These are phyloP conservation scores for Lucinisca nassula DNA, from an alignment of 2,888 invertebrate species.

Conservation along the genomic window DNA sequence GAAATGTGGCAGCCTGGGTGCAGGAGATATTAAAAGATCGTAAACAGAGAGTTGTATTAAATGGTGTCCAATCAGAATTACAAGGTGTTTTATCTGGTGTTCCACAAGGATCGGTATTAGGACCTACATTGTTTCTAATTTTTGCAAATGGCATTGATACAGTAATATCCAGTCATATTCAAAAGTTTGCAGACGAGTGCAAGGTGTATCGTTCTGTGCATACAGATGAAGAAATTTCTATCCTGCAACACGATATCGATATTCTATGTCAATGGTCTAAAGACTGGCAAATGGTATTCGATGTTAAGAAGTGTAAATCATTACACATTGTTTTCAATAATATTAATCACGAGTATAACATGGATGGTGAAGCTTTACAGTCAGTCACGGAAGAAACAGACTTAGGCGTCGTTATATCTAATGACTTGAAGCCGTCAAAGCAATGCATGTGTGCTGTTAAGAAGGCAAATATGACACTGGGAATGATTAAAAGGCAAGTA, in stretches of 20 bases:
- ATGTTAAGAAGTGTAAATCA: background rate
- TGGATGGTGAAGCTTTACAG: background rate
- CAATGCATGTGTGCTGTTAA: conserved; percentile 15
- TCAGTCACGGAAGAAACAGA: background rate
- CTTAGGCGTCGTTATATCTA: background rate
- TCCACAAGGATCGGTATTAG: conserved; percentile 11
- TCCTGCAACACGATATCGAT: background rate
- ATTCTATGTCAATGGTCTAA: conserved; percentile 15
- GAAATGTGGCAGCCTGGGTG: background rate
- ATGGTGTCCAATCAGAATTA: background rate
- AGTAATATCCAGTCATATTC: background rate
- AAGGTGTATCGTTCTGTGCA: background rate
- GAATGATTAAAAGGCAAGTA: conserved; percentile 23
- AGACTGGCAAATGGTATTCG: conserved; percentile 19
- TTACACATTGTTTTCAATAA: background rate
- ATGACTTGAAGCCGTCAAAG: conserved; percentile 6
- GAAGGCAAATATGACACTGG: conserved; percentile 23
- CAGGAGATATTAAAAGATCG: background rate
- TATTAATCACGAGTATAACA: background rate
- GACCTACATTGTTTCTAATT: background rate
- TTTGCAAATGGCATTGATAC: background rate
- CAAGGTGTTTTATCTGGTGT: conserved; percentile 1
- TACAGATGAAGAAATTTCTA: background rate
- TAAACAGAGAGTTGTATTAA: background rate
- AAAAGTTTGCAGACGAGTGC: conserved; percentile 18